These are phyloP conservation scores for Leptinotarsa peninsularis DNA, from an alignment of 2,888 invertebrate species.

Conservation along the genomic window DNA sequence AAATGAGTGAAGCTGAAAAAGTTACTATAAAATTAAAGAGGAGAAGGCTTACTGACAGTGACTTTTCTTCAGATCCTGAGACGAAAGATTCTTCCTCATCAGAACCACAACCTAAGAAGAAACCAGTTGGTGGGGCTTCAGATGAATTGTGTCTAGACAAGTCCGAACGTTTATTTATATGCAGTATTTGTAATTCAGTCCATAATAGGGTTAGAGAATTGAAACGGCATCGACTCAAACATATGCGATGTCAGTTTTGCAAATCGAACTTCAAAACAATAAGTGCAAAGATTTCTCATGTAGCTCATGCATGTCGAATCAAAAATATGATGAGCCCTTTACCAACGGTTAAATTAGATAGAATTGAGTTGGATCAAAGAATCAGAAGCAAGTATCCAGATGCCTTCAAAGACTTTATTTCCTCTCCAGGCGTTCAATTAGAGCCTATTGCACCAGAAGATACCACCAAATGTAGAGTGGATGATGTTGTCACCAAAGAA, in stretches of 20 bases:
- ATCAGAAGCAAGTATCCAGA: slow-evolving; percentile 43
- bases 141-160: background rate
- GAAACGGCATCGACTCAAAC: slow-evolving; percentile 46
- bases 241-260: slow-evolving; percentile 53
- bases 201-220: slow-evolving; percentile 43
- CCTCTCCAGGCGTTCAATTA: background rate
- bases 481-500: background rate
- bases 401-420: slow-evolving; percentile 39
- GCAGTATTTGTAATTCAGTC: slow-evolving; percentile 51
- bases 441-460: background rate
- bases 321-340: slow-evolving; percentile 45
- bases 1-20: background rate
- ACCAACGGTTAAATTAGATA: slow-evolving; percentile 43
- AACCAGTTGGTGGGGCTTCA: background rate
- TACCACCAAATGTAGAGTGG: background rate
- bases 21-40: background rate
- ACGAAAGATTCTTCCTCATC: background rate
- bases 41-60: slow-evolving; percentile 22
- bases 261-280: slow-evolving; percentile 46
- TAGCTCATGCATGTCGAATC: slow-evolving; percentile 44
- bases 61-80: background rate
- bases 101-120: slow-evolving; percentile 3
- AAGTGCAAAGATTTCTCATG: slow-evolving; percentile 45
- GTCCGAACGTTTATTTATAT: slow-evolving; percentile 38
- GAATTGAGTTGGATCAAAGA: slow-evolving; percentile 44